These are phyloP conservation scores for Cosmopolites sordidus DNA, from an alignment of 2,888 invertebrate species.

Conservation along the genomic window DNA sequence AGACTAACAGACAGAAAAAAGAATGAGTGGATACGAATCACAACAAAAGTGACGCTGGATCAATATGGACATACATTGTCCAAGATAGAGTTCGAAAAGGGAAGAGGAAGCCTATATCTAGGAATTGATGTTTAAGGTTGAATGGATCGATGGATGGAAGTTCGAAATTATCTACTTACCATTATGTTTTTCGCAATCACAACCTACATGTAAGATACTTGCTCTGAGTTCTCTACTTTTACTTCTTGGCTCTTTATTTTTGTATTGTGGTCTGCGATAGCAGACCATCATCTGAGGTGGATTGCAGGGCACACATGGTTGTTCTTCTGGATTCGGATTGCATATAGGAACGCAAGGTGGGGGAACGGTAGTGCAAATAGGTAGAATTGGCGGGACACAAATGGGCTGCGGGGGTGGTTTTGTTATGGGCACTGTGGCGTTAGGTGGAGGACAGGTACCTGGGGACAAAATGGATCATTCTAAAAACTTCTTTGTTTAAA, in stretches of 20 bases:
- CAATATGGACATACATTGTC: too few species aligned
- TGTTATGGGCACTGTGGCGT: slow-evolving; percentile 38
- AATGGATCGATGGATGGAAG: too few species aligned
- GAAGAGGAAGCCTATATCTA: too few species aligned
- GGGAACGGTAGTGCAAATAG: slow-evolving; percentile 46
- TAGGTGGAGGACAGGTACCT: slow-evolving; percentile 48
- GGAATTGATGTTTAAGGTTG: too few species aligned
- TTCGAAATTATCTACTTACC: slow-evolving; percentile 42
- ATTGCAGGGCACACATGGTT: slow-evolving; percentile 56
- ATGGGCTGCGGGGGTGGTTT: slow-evolving; percentile 42
- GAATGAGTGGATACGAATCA: too few species aligned
- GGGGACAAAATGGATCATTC: too few species aligned
- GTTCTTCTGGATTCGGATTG: slow-evolving; percentile 52
- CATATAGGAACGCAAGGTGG: slow-evolving; percentile 52
- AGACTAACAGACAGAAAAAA: too few species aligned
- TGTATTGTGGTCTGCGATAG: slow-evolving; percentile 44
- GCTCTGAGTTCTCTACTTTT: slow-evolving; percentile 55
- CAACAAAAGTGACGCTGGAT: too few species aligned
- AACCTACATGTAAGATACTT: slow-evolving; percentile 53
- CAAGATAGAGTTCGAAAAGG: too few species aligned
- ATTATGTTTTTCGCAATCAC: slow-evolving; percentile 57
- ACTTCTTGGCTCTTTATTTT: slow-evolving; percentile 43
- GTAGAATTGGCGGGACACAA: slow-evolving; percentile 53
- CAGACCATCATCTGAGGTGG: slow-evolving; percentile 58
- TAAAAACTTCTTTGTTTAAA: too few species aligned